A percentile compares a stretch with the other conserved stretches of the same genome.
phyloP scores from a whole-genome alignment of 2,888 invertebrate genomes.

The Phyllotreta cruciferae region DNA sequence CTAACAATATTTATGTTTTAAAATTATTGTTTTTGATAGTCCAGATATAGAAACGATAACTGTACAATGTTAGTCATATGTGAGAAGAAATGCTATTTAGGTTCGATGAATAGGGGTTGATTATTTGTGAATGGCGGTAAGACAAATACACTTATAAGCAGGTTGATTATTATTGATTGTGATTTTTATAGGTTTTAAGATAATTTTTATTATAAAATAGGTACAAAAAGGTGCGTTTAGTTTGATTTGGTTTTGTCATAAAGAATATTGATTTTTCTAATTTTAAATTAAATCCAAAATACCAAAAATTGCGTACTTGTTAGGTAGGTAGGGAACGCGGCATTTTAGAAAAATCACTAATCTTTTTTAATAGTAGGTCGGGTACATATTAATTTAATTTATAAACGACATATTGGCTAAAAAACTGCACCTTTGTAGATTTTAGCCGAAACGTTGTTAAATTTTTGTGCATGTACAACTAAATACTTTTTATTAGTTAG shows the following conservation, averaged over 20 bases:
- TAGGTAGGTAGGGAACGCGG: too few species aligned
- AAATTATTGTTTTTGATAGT: conserved; percentile 1
- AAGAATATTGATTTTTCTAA: conserved; percentile 24
- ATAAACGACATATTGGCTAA: neutral
- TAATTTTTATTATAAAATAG: conserved; percentile 37
- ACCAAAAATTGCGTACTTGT: neutral
- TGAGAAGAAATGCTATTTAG: conserved; percentile 22
- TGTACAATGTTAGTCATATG: conserved; percentile 41
- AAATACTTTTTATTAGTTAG: neutral
- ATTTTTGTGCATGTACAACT: conserved; percentile 6
- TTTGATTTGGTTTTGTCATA: conserved; percentile 29
- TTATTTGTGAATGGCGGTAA: conserved; percentile 36
- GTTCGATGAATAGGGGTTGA: conserved; percentile 32
- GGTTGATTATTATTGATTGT: conserved; percentile 44
- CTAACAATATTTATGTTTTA: conserved; percentile 6
- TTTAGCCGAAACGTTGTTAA: neutral
- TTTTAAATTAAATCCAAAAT: conserved; percentile 1
- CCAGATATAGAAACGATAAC: conserved; percentile 26
- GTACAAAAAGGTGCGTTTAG: conserved; percentile 41
- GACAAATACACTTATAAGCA: conserved; percentile 42
- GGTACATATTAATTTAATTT: conserved; percentile 9
- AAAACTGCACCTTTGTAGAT: neutral
- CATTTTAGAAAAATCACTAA: conserved; percentile 13
- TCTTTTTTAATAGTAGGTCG: neutral
- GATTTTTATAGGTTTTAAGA: conserved; percentile 42